A percentile compares a stretch with the other conserved stretches of the same genome.
Conservation (phyloP, 53 echinoderm and acorn worm genomes). For the Henricia sp. region DNA sequence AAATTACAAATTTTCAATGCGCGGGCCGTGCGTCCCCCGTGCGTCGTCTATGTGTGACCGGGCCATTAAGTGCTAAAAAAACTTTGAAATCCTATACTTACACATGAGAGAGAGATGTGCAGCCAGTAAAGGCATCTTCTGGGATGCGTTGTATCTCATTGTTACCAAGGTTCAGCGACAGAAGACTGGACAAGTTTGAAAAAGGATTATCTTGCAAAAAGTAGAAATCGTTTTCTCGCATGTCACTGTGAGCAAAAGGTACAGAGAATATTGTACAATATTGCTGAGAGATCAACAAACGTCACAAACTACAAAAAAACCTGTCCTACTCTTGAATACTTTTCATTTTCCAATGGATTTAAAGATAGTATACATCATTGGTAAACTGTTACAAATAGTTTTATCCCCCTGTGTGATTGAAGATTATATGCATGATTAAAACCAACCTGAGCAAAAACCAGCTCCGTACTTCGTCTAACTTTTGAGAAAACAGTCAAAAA, state of each 20-base stretch:
- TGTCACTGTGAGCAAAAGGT: slow-evolving; percentile 44
- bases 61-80: no score
- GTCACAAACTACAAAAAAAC: not conserved
- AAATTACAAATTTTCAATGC: no score
- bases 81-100: slow-evolving; percentile 68
- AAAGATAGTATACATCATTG: no score
- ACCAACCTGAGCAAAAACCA: not conserved
- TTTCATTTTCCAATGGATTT: no score
- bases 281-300: not conserved
- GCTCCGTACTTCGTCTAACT: not conserved
- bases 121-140: slow-evolving; percentile 88
- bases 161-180: slow-evolving; percentile 43
- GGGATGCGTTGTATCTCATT: slow-evolving; percentile 90
- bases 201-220: slow-evolving; percentile 95
- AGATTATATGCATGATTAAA: no score
- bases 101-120: slow-evolving; percentile 70
- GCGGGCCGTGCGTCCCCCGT: no score
- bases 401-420: no score
- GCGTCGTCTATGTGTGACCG: no score
- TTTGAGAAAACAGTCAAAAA: no score
- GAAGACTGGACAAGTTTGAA: slow-evolving; percentile 51
- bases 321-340: not conserved
- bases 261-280: not conserved
- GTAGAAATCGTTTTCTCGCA: slow-evolving; percentile 73
- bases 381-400: no score